Base-by-base conservation (phyloP, 2,888 invertebrate species). In the Amorpha juglandis region DNA sequence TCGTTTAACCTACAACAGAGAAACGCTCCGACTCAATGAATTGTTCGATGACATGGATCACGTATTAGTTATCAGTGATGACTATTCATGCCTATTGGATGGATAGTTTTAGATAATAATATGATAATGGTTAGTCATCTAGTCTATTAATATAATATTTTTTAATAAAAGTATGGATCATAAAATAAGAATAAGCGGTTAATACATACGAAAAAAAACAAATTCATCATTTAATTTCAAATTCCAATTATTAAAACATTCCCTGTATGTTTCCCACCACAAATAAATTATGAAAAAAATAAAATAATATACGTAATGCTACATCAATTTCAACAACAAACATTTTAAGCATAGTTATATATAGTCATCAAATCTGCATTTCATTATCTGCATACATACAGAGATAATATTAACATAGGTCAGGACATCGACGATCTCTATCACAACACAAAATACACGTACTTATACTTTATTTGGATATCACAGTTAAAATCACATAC, bases 1-100 rank as follows among this genome's bases (percentile, higher is more conserved):
- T 87, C 89, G 78, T 77, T 82, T 70, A 83, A 81, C 84, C 89
- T 90, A 77, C 63, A 69, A 42, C 16, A 51, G 27, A 63, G 33
- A 45, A 45, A 45, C 12, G 4, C 0, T 14, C 14, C 14, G 45
- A 4, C 12, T 45, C 45, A 14, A 4, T 45, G 12, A 45, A 3
- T 45, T 45, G 45, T 45, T 45, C 14, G 11, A 9, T 38, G 8
- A 38, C 1, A 9, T 38, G 9, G 4, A 16, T 19, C 19, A 19
- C 2, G 19, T 50, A 50, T 9, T 14, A 0, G 1, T 7, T 50
- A 50, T n/a, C 6, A 19, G 45, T 50, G 0, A 0, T 50, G 0
- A 9, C 1, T 50, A 50, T 50, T 19, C 0, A 19, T 19, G 8
- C 1, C 50, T 8, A 8, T 16, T 48, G 48, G 6, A 27, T 27